Evolutionary conservation across 2,113 vertebrate species (phyloP), one percentile per base, ranked within the genome.

Genomic region (Bucco capensis): DNA sequence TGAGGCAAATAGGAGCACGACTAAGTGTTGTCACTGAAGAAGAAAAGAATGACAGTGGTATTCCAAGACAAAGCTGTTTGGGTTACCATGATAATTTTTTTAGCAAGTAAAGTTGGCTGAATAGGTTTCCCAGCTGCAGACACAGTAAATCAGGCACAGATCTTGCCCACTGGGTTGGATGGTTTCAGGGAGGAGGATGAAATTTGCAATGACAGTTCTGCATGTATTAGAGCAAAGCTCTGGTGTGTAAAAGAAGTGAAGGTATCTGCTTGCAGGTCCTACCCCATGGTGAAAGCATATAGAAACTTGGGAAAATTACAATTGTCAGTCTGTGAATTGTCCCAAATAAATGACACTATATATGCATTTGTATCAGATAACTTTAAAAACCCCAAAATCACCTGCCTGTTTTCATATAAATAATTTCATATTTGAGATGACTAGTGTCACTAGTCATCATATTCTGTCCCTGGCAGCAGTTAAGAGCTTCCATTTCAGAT

Each of bases 61-160:
- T 38, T 75, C 42, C 54, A 73, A 82, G 77, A 82, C 70, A 85
- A 90, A 95, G 58, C 54, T 92, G 37, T 84, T 90, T 1, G 24
- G 25, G 50, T 86, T 82, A 76, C 56, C 77, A 9, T 84, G 90
- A 42, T 88, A 89, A 90, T 88, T 93, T 70, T 76, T 84, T 61
- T 88, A 94, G 83, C 77, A 74, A 42, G 66, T 30, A 38, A 81
- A 65, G 40, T 19, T 84, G 46, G 22, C 86, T 93, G 73, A 89
- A 89, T 79, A 76, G 80, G 35, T 69, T 86, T 54, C 47, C 57
- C 77, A 79, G 57, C 90, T 93, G 80, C 80, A 84, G 62, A 69
- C 37, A 8, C 42, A 30, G 81, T 88, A 75, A 78, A 88, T 69
- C 53, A 90, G 53, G 53, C 58, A 71, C 22, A 72, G 49, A 65